A percentile compares a stretch with the other conserved stretches of the same genome.
These are phyloP conservation scores for Oreochromis niloticus DNA, from an alignment of 2,113 vertebrate species.

Conservation along the genomic window DNA sequence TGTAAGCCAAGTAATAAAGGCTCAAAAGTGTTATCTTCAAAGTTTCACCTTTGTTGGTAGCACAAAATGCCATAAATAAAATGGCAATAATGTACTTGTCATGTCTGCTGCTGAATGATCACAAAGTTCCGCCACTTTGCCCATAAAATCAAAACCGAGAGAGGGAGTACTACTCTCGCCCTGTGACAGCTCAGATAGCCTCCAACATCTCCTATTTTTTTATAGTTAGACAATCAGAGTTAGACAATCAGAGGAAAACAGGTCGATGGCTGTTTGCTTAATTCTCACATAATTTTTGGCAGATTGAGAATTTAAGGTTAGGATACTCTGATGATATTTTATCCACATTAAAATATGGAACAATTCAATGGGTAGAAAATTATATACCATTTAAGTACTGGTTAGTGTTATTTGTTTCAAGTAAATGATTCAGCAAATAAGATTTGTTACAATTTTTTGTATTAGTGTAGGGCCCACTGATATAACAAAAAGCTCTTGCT, in stretches of 20 bases:
- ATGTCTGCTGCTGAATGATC: neutral
- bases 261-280: neutral
- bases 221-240: neutral
- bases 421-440: neutral
- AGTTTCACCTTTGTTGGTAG: neutral
- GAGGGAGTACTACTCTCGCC: neutral
- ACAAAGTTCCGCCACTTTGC: neutral
- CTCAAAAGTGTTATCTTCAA: neutral
- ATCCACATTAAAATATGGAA: neutral
- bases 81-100: neutral
- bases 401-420: neutral
- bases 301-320: neutral
- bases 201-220: neutral
- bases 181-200: neutral
- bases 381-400: neutral
- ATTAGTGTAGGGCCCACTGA: neutral
- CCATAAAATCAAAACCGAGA: neutral
- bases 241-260: neutral
- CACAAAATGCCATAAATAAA: neutral
- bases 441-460: neutral
- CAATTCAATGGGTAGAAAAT: neutral
- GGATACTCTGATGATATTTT: neutral
- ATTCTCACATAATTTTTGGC: neutral
- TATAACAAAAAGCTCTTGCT: neutral
- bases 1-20: neutral